Evolutionary conservation across 1,140 invertebrate species (phyloP).

Genomic region (Caerostris extrusa): DNA sequence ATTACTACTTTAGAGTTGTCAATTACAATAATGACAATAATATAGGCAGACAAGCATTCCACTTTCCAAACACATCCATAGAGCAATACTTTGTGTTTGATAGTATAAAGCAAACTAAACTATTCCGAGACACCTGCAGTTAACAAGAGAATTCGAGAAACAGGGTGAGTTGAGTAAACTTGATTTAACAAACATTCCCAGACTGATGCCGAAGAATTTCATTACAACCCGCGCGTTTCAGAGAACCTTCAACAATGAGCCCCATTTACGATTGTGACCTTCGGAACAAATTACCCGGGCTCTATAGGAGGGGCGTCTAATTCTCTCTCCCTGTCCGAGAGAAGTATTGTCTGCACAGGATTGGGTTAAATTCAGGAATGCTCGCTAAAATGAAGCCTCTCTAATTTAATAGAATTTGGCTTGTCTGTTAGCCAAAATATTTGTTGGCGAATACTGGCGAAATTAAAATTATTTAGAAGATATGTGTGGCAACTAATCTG

Average conservation of each 20-base stretch:
- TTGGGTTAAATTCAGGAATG: neutral
- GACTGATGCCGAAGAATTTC: constrained; percentile 15
- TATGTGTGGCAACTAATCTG: too few relatives aligned
- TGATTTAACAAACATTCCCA: neutral
- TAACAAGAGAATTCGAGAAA: neutral
- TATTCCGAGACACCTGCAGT: neutral
- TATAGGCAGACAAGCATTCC: too few relatives aligned
- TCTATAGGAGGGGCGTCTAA: neutral
- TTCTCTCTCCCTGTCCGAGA: neutral
- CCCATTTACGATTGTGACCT: neutral
- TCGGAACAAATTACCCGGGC: neutral
- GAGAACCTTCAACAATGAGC: neutral
- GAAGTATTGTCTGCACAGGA: neutral
- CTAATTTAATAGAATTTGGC: too few relatives aligned
- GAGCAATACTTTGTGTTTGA: too few relatives aligned
- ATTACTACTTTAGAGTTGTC: too few relatives aligned
- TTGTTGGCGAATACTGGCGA: too few relatives aligned
- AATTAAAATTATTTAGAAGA: too few relatives aligned
- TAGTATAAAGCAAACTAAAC: neutral
- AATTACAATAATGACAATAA: too few relatives aligned
- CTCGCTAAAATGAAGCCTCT: too few relatives aligned
- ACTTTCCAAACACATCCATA: too few relatives aligned
- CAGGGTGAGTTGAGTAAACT: neutral
- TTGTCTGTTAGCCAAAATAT: too few relatives aligned
- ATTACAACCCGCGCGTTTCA: neutral